Base-by-base conservation (phyloP, 2,888 invertebrate species). In the Idaea straminata region DNA sequence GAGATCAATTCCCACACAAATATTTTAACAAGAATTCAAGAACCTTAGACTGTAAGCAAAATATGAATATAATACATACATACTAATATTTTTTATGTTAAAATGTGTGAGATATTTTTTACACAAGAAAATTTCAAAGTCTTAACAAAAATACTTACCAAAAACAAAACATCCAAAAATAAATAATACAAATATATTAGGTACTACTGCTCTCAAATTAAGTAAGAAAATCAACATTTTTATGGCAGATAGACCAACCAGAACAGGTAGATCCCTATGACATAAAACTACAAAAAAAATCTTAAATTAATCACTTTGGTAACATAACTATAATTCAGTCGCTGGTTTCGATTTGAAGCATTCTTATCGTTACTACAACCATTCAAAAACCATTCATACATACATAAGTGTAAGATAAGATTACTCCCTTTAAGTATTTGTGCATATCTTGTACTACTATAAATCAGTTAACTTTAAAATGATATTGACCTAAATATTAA, bases 361-460 rank as follows among this genome's bases (percentile, higher is more conserved):
- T 73, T 72, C 69, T 74, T 75, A 77, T 74, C 75, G 73, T 66
- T 62, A 65, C 68, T 74, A 71, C 64, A 70, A 72, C 62, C 61
- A 75, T 66, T 71, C 66, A 64, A 70, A 69, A 7, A 47, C 13
- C 68, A 70, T 69, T 74, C 72, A 74, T 69, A 75, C 70, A 70
- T 71, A 72, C 66, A 72, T 72, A 72, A 79, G 83, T 83, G 83
- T 79, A 81, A 77, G 72, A 78, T 79, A 68, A 68, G 67, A 68
- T 67, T 74, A 73, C 77, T 73, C 69, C 66, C 73, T 73, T 81
- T 82, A 86, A 85, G 82, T 87, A 84, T 82, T 86, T 89, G 89
- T 90, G 90, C 89, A 86, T 82, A 83, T 34, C 16, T 59, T 59
- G 59, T 85, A 82, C 74, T 75, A 77, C 75, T 71, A 73, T 74